These are phyloP conservation scores for Hoplodrina ambigua DNA, from an alignment of 2,888 invertebrate species.

Conservation along the genomic window DNA sequence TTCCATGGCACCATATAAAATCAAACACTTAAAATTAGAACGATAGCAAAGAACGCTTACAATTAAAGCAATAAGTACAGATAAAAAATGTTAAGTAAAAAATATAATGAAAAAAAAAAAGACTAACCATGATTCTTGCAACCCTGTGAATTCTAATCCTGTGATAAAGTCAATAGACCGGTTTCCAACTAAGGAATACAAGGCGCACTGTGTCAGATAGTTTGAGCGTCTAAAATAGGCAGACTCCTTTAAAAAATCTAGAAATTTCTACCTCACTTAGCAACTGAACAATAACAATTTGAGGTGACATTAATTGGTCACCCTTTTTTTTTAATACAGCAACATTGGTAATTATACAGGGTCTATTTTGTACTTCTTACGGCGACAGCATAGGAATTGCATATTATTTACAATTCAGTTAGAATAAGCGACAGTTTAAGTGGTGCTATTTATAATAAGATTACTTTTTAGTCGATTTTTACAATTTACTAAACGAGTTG, in stretches of 20 bases:
- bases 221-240: conserved; percentile 17
- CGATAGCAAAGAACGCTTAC: conserved; percentile 48
- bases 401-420: conserved; percentile 45
- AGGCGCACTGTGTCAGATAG: conserved; percentile 53
- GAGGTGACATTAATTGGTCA: conserved; percentile 1
- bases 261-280: conserved; percentile 15
- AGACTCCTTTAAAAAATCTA: conserved; percentile 21
- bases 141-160: conserved; percentile 88
- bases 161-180: conserved; percentile 79
- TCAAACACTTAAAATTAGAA: conserved; percentile 51
- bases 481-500: conserved; percentile 9
- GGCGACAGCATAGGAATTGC: conserved; percentile 35
- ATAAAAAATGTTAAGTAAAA: conserved; percentile 46
- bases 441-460: background rate
- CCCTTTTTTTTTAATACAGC: conserved; percentile 15
- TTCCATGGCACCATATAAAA: conserved; percentile 66
- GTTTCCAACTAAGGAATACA: conserved; percentile 75
- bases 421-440: conserved; percentile 7
- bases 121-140: conserved; percentile 74
- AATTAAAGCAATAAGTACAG: conserved; percentile 61
- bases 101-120: conserved; percentile 58
- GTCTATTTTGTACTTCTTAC: conserved; percentile 52
- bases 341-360: conserved; percentile 29
- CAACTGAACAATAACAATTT: conserved; percentile 19
- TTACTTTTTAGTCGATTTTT: conserved; percentile 28